A percentile compares a stretch with the other conserved stretches of the same genome.
Conservation (phyloP, 2,797 vertebrate species). For the Sebastiscus tertius region DNA sequence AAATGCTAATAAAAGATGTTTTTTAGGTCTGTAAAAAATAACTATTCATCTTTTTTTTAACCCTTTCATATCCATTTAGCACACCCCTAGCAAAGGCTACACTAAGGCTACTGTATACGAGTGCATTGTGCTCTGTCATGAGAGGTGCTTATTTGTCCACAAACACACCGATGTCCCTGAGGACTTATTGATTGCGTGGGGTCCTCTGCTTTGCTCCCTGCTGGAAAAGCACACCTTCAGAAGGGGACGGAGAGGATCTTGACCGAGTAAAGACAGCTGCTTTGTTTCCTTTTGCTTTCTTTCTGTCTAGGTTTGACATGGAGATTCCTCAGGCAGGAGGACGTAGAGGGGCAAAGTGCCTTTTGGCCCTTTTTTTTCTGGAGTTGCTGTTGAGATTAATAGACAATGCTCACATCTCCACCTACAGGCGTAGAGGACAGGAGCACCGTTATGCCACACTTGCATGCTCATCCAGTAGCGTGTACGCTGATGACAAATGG, state of each 20-base stretch:
- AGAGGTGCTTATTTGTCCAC: conserved; percentile 41
- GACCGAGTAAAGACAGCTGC: conserved; percentile 36
- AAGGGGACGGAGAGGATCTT: conserved; percentile 42
- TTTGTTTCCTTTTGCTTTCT: conserved; percentile 45
- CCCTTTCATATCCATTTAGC: background rate
- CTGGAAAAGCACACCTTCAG: conserved; percentile 24
- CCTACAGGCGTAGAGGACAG: conserved; percentile 43
- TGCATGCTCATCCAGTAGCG: conserved; percentile 48
- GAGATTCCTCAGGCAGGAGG: conserved; percentile 46
- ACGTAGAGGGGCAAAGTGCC: background rate
- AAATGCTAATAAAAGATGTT: background rate
- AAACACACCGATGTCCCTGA: conserved; percentile 34
- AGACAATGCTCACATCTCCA: conserved; percentile 42
- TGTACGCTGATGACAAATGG: conserved; percentile 77
- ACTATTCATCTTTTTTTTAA: background rate
- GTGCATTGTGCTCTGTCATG: conserved; percentile 15
- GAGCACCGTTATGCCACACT: conserved; percentile 35
- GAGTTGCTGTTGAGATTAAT: conserved; percentile 66
- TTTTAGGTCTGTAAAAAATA: background rate
- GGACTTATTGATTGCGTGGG: conserved; percentile 48
- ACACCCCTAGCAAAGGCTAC: background rate
- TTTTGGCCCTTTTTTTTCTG: conserved; percentile 32
- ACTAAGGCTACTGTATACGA: background rate
- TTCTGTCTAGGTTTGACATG: conserved; percentile 25
- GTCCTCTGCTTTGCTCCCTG: conserved; percentile 26